Base-by-base conservation (phyloP, 2,797 vertebrate genomes). In the Scomberomorus guttatus region DNA sequence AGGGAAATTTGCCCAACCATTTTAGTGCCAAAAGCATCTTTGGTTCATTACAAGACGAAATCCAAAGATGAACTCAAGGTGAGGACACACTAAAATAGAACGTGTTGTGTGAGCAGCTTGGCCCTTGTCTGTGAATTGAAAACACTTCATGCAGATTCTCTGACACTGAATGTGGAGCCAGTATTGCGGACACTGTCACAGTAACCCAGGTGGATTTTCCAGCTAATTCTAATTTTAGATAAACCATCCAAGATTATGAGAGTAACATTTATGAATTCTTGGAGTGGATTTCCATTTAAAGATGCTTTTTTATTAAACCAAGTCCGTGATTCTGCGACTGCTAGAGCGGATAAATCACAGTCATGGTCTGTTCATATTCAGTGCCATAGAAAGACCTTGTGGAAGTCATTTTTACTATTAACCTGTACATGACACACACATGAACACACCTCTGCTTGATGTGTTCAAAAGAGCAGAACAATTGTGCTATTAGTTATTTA, bases 401-500 rank as follows among this genome's bases (percentile, higher is more conserved):
- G 75, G 63, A 65, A 5, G 55, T 81, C 50, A 64, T 77, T 74
- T 80, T 87, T 58, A 74, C 75, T 80, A 24, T 80, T 22, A 72
- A 81, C 67, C 60, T 88, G 72, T 77, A 89, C 70, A 86, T 64
- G 71, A 80, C 81, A 71, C 76, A 89, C 69, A 84, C 64, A 84
- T 42, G 39, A 22, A 74, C 72, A 71, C 72, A 73, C 69, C 64
- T 81, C 73, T 83, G 79, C 77, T 70, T 51, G 48, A 29, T 68
- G 58, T 79, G 70, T 83, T 84, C 63, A 79, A 79, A 71, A 77
- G 71, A 82, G 74, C 79, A 79, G 83, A 50, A 24, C 44, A 50
- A 22, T 50, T 75, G 76, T 89, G 77, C 61, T 88, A 51, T 75
- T 86, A 65, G 82, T 88, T 91, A 93, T 92, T 92, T 92, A 92